A percentile compares a stretch with the other conserved stretches of the same genome.
Evolutionary conservation across 2,113 vertebrate species (phyloP).

Genomic region (Glareola pratincola): DNA sequence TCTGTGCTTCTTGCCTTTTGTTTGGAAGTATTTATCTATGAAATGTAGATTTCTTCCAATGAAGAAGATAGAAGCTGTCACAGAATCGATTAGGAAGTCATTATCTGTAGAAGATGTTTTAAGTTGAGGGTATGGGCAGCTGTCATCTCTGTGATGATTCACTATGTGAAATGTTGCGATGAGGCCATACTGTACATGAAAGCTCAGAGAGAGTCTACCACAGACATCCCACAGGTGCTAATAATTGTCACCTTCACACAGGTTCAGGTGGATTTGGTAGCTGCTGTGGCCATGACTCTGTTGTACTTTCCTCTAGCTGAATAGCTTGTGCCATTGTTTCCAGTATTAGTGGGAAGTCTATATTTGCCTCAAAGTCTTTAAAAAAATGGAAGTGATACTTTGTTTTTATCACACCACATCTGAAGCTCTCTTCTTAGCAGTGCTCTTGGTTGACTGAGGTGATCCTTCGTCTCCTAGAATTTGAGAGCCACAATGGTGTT

Average conservation of each 20-base stretch:
- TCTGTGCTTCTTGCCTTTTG: neutral
- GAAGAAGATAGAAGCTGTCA: neutral
- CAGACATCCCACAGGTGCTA: neutral
- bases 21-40: neutral
- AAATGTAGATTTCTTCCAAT: neutral
- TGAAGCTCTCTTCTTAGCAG: neutral
- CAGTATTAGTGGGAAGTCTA: neutral
- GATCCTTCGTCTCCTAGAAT: neutral
- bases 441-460: neutral
- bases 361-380: neutral
- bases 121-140: neutral
- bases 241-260: neutral
- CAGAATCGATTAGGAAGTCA: neutral
- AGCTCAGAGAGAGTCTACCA: neutral
- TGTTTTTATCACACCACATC: neutral
- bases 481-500: neutral
- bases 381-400: neutral
- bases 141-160: neutral
- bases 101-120: neutral
- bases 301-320: neutral
- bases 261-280: neutral
- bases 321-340: neutral
- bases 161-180: neutral
- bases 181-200: fast-evolving
- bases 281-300: neutral